A percentile compares a stretch with the other conserved stretches of the same genome.
These are phyloP conservation scores for Pollimyrus isidori DNA, from an alignment of 2,113 vertebrate species.

Conservation along the genomic window DNA sequence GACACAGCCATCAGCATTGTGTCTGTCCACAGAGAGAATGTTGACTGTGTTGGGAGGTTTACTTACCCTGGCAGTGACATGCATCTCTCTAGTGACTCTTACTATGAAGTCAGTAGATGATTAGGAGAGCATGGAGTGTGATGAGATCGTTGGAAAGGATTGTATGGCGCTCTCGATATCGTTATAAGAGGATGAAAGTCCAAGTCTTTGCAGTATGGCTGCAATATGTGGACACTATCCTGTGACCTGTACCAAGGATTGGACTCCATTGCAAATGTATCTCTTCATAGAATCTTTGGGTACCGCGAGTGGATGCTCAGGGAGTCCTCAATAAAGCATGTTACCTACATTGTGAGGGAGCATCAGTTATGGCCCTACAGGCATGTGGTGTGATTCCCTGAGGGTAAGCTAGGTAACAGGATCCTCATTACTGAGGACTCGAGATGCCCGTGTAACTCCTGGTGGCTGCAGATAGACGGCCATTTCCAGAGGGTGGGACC, in stretches of 20 bases:
- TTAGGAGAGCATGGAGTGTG: neutral
- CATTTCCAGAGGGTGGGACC: no score
- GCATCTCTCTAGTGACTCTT: no score
- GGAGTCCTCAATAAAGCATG: neutral
- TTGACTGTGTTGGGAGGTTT: no score
- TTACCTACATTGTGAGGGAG: neutral
- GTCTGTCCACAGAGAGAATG: no score
- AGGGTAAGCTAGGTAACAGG: neutral
- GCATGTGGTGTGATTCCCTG: neutral
- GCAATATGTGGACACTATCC: neutral
- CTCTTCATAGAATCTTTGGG: neutral
- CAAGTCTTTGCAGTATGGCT: neutral
- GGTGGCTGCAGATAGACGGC: neutral
- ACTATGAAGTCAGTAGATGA: no score
- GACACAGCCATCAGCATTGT: no score
- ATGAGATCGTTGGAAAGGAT: neutral
- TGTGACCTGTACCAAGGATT: neutral
- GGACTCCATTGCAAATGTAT: neutral
- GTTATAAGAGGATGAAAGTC: neutral
- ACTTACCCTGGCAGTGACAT: no score
- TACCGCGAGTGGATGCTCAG: neutral
- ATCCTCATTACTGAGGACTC: no score
- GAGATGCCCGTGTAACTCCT: no score
- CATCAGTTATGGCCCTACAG: neutral
- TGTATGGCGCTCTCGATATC: neutral